These are phyloP conservation scores for Heterotilapia buettikoferi DNA, from an alignment of 2,113 vertebrate genomes.

Conservation along the genomic window DNA sequence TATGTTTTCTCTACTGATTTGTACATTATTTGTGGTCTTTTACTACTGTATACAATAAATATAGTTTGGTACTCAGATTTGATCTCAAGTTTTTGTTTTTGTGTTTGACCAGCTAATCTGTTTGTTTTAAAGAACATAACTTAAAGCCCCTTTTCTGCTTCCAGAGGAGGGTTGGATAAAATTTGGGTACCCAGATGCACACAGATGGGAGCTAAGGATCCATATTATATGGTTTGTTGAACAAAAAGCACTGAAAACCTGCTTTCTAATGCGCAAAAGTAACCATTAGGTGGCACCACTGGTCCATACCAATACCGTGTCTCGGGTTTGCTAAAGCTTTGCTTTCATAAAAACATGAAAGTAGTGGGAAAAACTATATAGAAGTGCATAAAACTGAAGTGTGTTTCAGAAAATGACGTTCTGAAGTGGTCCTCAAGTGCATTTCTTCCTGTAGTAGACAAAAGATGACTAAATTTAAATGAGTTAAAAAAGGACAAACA, in stretches of 20 bases:
- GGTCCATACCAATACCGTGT: background rate
- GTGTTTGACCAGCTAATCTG: background rate
- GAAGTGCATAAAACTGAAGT: background rate
- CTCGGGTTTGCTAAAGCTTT: background rate
- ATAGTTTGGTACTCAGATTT: conserved; percentile 80
- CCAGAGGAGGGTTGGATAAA: too few species aligned
- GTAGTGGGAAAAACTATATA: background rate
- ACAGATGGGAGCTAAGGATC: background rate
- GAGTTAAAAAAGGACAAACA: background rate
- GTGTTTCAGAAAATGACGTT: background rate
- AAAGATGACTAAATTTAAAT: background rate
- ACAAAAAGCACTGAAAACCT: background rate
- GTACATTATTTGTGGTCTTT: conserved; percentile 83
- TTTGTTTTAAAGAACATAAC: background rate
- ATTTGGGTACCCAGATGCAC: background rate
- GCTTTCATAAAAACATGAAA: background rate
- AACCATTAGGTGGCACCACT: conserved; percentile 34
- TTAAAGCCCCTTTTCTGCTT: background rate
- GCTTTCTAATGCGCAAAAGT: background rate
- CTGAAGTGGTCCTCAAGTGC: background rate
- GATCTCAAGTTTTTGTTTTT: background rate
- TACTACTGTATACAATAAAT: conserved; percentile 86
- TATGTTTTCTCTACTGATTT: conserved; percentile 77
- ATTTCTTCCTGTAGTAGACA: background rate
- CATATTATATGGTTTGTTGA: background rate